These are phyloP conservation scores for Parnassius smintheus DNA, from an alignment of 2,888 invertebrate genomes.

Conservation along the genomic window DNA sequence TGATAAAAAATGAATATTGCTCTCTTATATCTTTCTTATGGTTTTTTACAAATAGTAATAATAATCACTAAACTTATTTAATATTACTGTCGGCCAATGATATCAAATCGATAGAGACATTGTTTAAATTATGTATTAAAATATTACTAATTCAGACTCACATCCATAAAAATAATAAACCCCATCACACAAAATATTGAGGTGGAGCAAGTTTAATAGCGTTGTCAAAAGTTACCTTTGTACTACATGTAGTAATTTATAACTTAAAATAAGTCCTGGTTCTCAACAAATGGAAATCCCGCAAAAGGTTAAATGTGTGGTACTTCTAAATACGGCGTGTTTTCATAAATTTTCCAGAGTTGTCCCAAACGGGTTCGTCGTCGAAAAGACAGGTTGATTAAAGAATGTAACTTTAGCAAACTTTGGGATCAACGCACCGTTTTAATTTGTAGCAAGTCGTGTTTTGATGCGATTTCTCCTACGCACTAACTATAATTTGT, in stretches of 20 bases:
- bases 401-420: slow-evolving; percentile 13
- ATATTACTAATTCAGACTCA: no score
- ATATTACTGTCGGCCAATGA: no score
- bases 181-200: no score
- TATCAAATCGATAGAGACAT: no score
- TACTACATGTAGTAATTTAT: neutral
- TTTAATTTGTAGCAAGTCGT: neutral
- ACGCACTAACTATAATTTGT: neutral
- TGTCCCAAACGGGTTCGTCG: slow-evolving; percentile 6
- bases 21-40: no score
- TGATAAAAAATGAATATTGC: no score
- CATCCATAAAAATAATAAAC: no score
- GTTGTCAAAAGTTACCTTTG: neutral
- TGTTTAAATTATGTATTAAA: no score
- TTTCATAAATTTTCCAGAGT: slow-evolving; percentile 27
- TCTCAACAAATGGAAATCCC: neutral
- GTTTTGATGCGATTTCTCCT: neutral
- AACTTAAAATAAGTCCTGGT: no score
- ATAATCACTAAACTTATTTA: no score
- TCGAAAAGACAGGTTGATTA: slow-evolving; percentile 10
- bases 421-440: slow-evolving; percentile 9
- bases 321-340: neutral
- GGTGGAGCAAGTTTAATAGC: no score
- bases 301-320: neutral
- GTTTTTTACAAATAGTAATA: no score